These are phyloP conservation scores for Eidolon dupreanum DNA, from an alignment of 2,797 vertebrate genomes.

Conservation along the genomic window DNA sequence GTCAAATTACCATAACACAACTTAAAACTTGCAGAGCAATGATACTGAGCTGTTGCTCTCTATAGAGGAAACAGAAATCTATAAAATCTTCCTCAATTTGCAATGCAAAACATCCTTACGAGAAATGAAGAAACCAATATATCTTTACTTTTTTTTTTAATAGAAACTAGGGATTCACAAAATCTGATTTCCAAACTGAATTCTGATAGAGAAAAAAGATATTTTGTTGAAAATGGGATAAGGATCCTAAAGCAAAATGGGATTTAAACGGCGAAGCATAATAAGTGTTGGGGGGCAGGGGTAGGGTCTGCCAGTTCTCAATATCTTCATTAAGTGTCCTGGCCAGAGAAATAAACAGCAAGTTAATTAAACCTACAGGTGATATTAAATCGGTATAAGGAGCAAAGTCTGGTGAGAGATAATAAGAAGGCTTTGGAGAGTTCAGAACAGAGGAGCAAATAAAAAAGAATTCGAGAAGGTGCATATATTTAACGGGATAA, in stretches of 20 bases:
- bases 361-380: conserved; percentile 72
- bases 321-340: conserved; percentile 58
- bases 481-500: conserved; percentile 52
- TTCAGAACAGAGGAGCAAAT: conserved; percentile 41
- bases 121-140: background rate
- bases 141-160: background rate
- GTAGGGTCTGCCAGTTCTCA: conserved; percentile 22
- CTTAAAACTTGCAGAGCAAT: background rate
- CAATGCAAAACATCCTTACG: background rate
- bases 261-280: conserved; percentile 34
- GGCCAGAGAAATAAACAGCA: conserved; percentile 65
- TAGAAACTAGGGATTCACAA: background rate
- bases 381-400: conserved; percentile 19
- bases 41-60: background rate
- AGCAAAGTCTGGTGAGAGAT: background rate
- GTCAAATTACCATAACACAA: background rate
- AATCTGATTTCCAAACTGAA: background rate
- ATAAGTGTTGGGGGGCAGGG: background rate
- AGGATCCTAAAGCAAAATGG: conserved; percentile 13
- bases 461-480: conserved; percentile 41
- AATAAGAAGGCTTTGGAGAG: conserved; percentile 29
- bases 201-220: background rate
- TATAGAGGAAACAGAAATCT: no score
- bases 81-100: background rate
- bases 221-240: conserved; percentile 17